A percentile compares a stretch with the other conserved stretches of the same genome.
Conservation (phyloP, 1,140 invertebrate genomes). For the Nebria ingens region DNA sequence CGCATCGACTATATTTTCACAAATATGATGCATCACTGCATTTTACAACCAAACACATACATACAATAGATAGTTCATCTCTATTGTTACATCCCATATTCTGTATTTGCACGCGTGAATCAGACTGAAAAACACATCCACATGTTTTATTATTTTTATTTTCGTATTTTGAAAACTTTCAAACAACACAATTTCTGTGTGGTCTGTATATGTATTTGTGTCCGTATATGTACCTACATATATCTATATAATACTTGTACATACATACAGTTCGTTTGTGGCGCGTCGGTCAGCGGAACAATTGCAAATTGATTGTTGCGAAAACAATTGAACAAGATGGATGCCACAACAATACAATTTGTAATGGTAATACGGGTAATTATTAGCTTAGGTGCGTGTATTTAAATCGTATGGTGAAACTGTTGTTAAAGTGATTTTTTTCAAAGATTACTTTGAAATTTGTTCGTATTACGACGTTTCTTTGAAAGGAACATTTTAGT, state of each 20-base stretch:
- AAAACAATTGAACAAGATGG: background rate
- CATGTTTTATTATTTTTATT: background rate
- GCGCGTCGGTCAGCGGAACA: background rate
- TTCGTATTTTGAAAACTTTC: background rate
- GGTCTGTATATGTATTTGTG: background rate
- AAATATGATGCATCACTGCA: too few relatives aligned
- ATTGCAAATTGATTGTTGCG: conserved; percentile 4
- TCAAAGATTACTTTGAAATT: too few relatives aligned
- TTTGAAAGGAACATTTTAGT: too few relatives aligned
- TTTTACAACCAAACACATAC: too few relatives aligned
- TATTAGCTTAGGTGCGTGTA: too few relatives aligned
- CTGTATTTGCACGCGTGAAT: background rate
- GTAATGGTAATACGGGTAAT: background rate
- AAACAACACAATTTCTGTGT: background rate
- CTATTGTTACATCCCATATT: too few relatives aligned
- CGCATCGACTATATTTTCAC: too few relatives aligned
- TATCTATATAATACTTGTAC: too few relatives aligned
- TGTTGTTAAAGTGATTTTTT: too few relatives aligned
- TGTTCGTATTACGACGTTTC: too few relatives aligned
- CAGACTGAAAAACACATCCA: conserved; percentile 6
- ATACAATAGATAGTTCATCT: too few relatives aligned
- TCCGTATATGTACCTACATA: too few relatives aligned
- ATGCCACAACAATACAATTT: background rate
- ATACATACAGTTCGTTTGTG: background rate
- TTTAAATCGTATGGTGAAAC: background rate